These are phyloP conservation scores for Galerucella calmariensis DNA, from an alignment of 2,888 invertebrate genomes.

Conservation along the genomic window DNA sequence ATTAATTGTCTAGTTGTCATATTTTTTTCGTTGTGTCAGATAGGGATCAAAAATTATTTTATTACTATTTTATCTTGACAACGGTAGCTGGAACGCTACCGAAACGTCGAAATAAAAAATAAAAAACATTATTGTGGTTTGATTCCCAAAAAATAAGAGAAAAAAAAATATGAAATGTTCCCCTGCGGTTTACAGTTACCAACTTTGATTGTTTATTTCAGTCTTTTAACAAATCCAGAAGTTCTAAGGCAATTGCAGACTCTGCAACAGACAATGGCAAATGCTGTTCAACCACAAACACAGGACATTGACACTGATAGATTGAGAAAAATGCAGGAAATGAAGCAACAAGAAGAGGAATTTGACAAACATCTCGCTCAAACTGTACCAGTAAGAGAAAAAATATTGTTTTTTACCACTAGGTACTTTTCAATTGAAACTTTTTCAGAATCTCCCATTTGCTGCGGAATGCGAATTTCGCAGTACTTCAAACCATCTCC, in stretches of 20 bases:
- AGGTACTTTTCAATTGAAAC: conserved; percentile 44
- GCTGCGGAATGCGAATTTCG: conserved; percentile 75
- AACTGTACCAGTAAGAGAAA: conserved; percentile 72
- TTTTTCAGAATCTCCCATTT: conserved; percentile 71
- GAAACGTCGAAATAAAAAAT: too few relatives aligned
- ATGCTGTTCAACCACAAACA: conserved; percentile 69
- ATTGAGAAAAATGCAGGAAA: conserved; percentile 74
- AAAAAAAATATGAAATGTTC: too few relatives aligned
- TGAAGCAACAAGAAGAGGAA: conserved; percentile 80
- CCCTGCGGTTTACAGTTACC: neutral
- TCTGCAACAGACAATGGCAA: conserved; percentile 63
- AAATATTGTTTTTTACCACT: neutral
- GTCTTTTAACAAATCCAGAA: conserved; percentile 85
- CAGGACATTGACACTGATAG: conserved; percentile 75
- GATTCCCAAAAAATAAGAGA: too few relatives aligned
- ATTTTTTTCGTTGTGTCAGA: too few relatives aligned
- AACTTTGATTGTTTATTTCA: conserved; percentile 55
- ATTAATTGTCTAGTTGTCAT: too few relatives aligned
- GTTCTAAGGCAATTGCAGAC: conserved; percentile 91
- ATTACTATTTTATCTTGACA: too few relatives aligned
- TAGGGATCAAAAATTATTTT: too few relatives aligned
- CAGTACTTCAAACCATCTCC: conserved; percentile 60
- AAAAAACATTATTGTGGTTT: too few relatives aligned
- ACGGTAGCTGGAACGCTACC: too few relatives aligned
- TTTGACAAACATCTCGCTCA: conserved; percentile 81